A percentile compares a stretch with the other conserved stretches of the same genome.
Conservation (phyloP, 2,888 invertebrate species). For the Clivina fossor region DNA sequence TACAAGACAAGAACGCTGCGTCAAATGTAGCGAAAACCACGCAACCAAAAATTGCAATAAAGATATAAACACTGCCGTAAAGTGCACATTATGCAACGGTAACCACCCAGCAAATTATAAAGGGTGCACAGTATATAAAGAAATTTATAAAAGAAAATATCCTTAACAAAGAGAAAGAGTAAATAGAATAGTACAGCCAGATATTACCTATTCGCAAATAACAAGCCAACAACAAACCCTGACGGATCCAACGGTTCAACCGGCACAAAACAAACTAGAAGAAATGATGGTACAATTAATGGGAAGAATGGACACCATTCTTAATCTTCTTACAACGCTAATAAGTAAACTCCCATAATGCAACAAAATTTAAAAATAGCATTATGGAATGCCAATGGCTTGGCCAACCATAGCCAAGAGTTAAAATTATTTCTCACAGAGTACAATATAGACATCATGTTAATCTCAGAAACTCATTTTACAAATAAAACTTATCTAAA, state of each 20-base stretch:
- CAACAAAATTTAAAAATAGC: neutral
- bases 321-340: slow-evolving; percentile 13
- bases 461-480: slow-evolving; percentile 11
- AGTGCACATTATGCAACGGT: slow-evolving; percentile 20
- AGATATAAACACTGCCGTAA: neutral
- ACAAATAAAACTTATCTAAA: slow-evolving; percentile 9
- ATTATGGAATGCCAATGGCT: slow-evolving; percentile 21
- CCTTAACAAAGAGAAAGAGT: slow-evolving; percentile 13
- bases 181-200: slow-evolving; percentile 6
- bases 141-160: slow-evolving; percentile 17
- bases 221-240: slow-evolving; percentile 1
- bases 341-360: neutral
- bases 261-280: slow-evolving; percentile 13
- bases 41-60: neutral
- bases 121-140: slow-evolving; percentile 17
- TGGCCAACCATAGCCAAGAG: slow-evolving; percentile 1
- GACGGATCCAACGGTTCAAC: slow-evolving; percentile 1
- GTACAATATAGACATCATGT: neutral
- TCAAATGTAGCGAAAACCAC: neutral
- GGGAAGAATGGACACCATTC: slow-evolving; percentile 15
- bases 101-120: slow-evolving; percentile 31
- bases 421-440: neutral
- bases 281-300: slow-evolving; percentile 20
- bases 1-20: slow-evolving; percentile 24
- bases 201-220: slow-evolving; percentile 8